phyloP scores from a whole-genome alignment of 2,888 invertebrate species.

The Baronia brevicornis region DNA sequence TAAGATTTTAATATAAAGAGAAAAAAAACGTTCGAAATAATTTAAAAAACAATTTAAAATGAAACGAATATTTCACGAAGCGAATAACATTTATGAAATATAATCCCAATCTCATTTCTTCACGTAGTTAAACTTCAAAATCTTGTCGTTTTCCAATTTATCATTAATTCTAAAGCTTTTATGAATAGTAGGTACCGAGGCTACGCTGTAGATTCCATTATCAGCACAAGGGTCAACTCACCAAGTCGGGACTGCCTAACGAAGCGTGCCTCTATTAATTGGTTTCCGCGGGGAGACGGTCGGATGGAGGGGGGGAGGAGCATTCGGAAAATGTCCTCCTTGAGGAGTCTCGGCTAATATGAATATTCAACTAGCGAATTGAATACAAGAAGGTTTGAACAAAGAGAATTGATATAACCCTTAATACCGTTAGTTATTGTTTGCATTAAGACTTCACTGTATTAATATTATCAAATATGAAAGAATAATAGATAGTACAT shows the following conservation, averaged over 20 bases:
- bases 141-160: slow-evolving; percentile 3
- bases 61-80: no score
- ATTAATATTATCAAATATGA: slow-evolving; percentile 45
- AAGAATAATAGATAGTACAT: no score
- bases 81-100: neutral
- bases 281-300: slow-evolving; percentile 34
- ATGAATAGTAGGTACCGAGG: slow-evolving; percentile 10
- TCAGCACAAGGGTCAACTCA: slow-evolving; percentile 42
- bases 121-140: neutral
- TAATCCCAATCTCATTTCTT: neutral
- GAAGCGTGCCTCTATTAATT: slow-evolving; percentile 58
- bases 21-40: no score
- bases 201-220: slow-evolving; percentile 39
- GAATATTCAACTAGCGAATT: slow-evolving; percentile 55
- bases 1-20: no score
- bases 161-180: slow-evolving; percentile 7
- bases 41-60: no score
- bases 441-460: slow-evolving; percentile 35
- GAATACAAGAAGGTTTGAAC: slow-evolving; percentile 32
- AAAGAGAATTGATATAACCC: slow-evolving; percentile 36
- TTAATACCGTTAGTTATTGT: slow-evolving; percentile 33
- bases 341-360: slow-evolving; percentile 32
- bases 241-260: slow-evolving; percentile 43
- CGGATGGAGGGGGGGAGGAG: slow-evolving; percentile 26
- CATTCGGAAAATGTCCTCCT: slow-evolving; percentile 28